Evolutionary conservation across 2,113 vertebrate genomes (phyloP).

Genomic region (Larimichthys crocea): DNA sequence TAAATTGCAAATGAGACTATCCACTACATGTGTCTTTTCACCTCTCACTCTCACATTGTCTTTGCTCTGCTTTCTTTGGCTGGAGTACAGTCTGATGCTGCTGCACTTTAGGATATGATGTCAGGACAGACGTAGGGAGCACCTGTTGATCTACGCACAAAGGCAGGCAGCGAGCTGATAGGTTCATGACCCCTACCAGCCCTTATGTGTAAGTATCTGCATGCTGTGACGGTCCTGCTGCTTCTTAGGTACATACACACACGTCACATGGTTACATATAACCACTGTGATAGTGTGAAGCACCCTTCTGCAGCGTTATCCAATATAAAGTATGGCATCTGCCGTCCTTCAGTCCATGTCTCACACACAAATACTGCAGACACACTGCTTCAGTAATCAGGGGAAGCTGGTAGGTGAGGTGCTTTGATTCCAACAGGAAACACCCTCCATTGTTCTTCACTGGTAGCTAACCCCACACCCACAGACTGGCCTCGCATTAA

Average conservation of each 20-base stretch:
- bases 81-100: neutral
- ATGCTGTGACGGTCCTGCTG: neutral
- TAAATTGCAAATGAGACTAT: neutral
- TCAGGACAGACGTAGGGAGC: conserved; percentile 58
- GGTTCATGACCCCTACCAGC: conserved; percentile 53
- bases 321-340: neutral
- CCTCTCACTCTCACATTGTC: conserved; percentile 64
- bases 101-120: conserved; percentile 58
- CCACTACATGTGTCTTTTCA: conserved; percentile 34
- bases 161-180: conserved; percentile 24
- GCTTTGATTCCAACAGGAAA: conserved; percentile 80
- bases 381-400: conserved; percentile 60
- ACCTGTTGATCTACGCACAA: conserved; percentile 73
- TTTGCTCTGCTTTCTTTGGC: conserved; percentile 71
- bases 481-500: conserved; percentile 45
- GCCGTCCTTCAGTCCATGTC: neutral
- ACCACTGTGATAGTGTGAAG: neutral
- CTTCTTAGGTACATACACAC: conserved; percentile 9
- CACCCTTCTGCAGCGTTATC: neutral
- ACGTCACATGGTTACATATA: neutral
- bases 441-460: conserved; percentile 79
- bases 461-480: conserved; percentile 62
- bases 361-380: neutral
- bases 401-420: conserved; percentile 68
- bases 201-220: conserved; percentile 35